Percentiles rank a stretch among this genome's conserved stretches.
These are phyloP conservation scores for Megaleporinus macrocephalus DNA, from an alignment of 2,113 vertebrate genomes.

Conservation along the genomic window DNA sequence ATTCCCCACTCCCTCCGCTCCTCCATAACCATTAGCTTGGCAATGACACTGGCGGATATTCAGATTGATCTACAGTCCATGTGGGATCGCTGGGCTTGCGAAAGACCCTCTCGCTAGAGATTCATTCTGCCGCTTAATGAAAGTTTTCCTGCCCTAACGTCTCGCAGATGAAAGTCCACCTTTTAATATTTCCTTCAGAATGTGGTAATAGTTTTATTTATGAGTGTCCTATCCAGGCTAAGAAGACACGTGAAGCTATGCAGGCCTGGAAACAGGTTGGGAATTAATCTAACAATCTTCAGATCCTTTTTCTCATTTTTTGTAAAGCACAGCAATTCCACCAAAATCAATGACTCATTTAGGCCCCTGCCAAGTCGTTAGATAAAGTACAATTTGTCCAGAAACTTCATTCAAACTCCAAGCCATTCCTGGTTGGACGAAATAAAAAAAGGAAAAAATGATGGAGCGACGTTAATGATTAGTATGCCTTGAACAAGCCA, in stretches of 20 bases:
- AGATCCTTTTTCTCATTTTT: slow-evolving; percentile 64
- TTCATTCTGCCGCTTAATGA: slow-evolving; percentile 72
- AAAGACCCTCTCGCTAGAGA: slow-evolving; percentile 65
- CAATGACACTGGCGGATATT: slow-evolving; percentile 74
- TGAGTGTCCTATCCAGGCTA: slow-evolving; percentile 59
- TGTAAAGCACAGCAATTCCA: slow-evolving; percentile 46
- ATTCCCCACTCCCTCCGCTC: slow-evolving; percentile 60
- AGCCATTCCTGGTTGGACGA: background rate
- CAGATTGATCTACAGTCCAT: slow-evolving; percentile 75
- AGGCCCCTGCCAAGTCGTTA: slow-evolving; percentile 59
- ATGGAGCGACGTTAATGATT: slow-evolving; percentile 21
- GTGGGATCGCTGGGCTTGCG: slow-evolving; percentile 63
- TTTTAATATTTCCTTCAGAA: slow-evolving; percentile 71
- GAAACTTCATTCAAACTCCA: slow-evolving; percentile 48
- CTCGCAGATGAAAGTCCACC: slow-evolving; percentile 67
- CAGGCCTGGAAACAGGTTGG: slow-evolving; percentile 42
- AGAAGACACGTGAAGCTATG: slow-evolving; percentile 51
- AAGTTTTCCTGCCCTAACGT: slow-evolving; percentile 68
- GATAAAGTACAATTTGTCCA: slow-evolving; percentile 59
- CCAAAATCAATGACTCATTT: slow-evolving; percentile 70
- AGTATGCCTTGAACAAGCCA: background rate
- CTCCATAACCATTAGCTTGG: slow-evolving; percentile 75
- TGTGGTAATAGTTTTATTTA: slow-evolving; percentile 76
- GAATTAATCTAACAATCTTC: slow-evolving; percentile 69
- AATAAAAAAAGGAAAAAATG: slow-evolving; percentile 7